Evolutionary conservation across 53 echinoderm and acorn worm genomes (phyloP).

Genomic region (Zoroaster sp.): DNA sequence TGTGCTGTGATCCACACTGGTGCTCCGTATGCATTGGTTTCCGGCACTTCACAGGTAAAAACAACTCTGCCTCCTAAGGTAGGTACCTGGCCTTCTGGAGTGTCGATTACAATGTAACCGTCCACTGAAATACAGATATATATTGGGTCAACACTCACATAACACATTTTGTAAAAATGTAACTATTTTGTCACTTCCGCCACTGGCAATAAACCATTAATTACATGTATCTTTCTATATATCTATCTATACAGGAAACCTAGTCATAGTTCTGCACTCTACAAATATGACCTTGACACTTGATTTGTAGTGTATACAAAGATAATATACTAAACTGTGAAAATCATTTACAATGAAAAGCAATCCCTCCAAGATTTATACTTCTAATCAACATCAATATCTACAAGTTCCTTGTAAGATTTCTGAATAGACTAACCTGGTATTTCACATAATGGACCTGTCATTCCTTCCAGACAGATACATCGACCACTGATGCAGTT

Average conservation of each 20-base stretch:
- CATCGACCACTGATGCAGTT: conserved; percentile 68
- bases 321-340: no score
- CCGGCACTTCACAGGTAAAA: conserved; percentile 85
- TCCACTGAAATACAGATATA: conserved; percentile 53
- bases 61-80: conserved; percentile 55
- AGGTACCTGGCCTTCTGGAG: conserved; percentile 65
- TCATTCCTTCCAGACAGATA: conserved; percentile 64
- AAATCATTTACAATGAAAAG: no score
- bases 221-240: not conserved
- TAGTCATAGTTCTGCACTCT: no score
- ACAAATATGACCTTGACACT: no score
- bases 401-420: no score
- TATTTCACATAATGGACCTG: conserved; percentile 61
- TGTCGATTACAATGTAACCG: conserved; percentile 67
- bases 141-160: no score
- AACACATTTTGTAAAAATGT: not conserved
- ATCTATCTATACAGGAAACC: no score
- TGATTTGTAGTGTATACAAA: no score
- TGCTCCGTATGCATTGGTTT: conserved; percentile 65
- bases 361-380: no score
- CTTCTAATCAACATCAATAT: no score
- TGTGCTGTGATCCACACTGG: conserved; percentile 70
- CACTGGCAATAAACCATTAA: no score
- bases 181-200: not conserved
- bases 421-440: conserved; percentile 74